phyloP scores from a whole-genome alignment of 2,888 invertebrate species.

The Limnephilus marmoratus region DNA sequence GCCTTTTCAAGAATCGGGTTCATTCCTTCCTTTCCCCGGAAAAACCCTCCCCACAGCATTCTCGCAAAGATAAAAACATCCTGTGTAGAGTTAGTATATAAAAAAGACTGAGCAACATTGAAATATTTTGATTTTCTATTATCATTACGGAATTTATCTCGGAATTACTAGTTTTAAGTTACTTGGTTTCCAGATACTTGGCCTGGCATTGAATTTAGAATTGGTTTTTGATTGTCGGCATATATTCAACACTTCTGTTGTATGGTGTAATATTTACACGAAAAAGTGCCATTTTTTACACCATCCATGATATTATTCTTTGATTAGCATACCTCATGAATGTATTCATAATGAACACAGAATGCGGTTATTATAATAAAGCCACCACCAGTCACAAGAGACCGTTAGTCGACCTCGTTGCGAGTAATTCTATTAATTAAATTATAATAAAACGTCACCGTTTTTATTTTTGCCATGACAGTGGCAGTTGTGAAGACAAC shows the following conservation, averaged over 20 bases:
- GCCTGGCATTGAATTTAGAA: no score
- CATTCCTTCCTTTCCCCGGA: no score
- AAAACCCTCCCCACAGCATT: no score
- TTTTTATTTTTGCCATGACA: not conserved
- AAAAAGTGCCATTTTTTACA: not conserved
- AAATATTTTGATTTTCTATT: no score
- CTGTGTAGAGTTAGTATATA: no score
- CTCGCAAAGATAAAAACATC: no score
- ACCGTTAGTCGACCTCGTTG: conserved; percentile 45
- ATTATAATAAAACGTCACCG: conserved; percentile 40
- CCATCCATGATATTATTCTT: not conserved
- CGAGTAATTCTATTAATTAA: conserved; percentile 19
- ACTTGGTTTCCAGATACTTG: no score
- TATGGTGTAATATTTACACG: not conserved
- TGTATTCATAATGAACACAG: not conserved
- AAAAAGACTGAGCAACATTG: no score
- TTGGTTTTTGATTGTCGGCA: not conserved
- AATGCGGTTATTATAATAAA: not conserved
- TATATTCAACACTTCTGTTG: not conserved
- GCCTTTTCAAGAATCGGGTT: no score
- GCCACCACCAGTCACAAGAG: not conserved
- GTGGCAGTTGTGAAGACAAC: not conserved
- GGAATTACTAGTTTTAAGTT: no score
- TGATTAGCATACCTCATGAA: not conserved
- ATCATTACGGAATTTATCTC: no score